Conservation (phyloP, 2,888 invertebrate genomes). For the Sussaba pulchella region DNA sequence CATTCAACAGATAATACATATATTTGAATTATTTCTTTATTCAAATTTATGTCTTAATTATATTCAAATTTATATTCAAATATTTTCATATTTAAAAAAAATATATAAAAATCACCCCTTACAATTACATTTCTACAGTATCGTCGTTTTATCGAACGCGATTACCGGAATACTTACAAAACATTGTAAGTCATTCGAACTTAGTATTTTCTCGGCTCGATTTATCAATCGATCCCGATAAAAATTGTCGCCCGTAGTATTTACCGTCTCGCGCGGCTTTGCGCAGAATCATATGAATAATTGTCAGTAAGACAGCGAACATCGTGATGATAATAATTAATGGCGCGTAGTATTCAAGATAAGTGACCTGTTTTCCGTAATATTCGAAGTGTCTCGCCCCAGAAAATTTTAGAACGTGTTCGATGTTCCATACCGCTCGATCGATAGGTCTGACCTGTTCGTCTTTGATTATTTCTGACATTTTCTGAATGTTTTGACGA, state of each 20-base stretch:
- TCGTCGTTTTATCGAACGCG: too few species aligned
- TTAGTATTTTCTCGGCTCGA: slow-evolving; percentile 24
- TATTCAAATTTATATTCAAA: too few species aligned
- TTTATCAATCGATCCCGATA: not conserved
- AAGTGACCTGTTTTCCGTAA: slow-evolving; percentile 76
- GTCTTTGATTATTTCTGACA: slow-evolving; percentile 72
- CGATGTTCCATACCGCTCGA: slow-evolving; percentile 79
- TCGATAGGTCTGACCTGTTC: slow-evolving; percentile 78
- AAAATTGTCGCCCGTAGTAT: not conserved
- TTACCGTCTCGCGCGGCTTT: not conserved
- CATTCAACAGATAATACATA: too few species aligned
- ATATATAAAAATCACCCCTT: too few species aligned
- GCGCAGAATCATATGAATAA: not conserved
- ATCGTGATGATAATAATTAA: slow-evolving; percentile 49
- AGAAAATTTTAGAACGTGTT: slow-evolving; percentile 80
- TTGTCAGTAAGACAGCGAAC: slow-evolving; percentile 15
- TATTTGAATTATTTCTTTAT: too few species aligned
- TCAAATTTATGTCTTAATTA: too few species aligned
- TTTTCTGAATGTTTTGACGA: slow-evolving; percentile 63
- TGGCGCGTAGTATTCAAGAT: slow-evolving; percentile 73
- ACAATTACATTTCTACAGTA: too few species aligned
- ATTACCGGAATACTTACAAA: too few species aligned
- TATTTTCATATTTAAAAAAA: too few species aligned
- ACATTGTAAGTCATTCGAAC: slow-evolving; percentile 25
- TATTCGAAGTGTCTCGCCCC: slow-evolving; percentile 77